Conservation (phyloP, 2,888 invertebrate species). For the Synanthedon andrenaeformis region DNA sequence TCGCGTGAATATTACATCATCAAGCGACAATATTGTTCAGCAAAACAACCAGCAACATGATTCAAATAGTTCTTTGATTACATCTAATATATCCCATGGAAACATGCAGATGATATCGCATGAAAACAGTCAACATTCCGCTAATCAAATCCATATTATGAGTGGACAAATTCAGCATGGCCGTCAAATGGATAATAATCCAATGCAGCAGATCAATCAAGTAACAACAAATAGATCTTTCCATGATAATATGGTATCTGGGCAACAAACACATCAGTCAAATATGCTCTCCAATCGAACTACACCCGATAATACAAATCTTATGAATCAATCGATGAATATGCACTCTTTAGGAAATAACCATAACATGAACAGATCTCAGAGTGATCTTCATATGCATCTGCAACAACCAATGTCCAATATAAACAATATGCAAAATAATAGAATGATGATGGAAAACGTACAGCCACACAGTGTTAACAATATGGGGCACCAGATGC, state of each 20-base stretch:
- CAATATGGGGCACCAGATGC: constrained; percentile 51
- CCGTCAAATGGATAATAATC: constrained; percentile 42
- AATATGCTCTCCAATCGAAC: constrained; percentile 47
- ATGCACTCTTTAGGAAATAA: constrained; percentile 47
- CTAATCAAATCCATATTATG: constrained; percentile 63
- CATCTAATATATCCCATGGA: constrained; percentile 45
- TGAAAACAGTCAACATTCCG: constrained; percentile 38
- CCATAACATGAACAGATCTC: constrained; percentile 45
- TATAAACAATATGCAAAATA: constrained; percentile 53
- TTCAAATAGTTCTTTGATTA: constrained; percentile 29
- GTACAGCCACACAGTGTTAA: constrained; percentile 53
- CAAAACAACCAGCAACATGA: constrained; percentile 46
- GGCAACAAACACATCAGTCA: constrained; percentile 41
- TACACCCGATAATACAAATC: constrained; percentile 42
- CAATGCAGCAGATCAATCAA: constrained; percentile 51
- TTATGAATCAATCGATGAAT: constrained; percentile 54
- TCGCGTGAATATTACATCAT: constrained; percentile 39
- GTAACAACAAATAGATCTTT: constrained; percentile 37
- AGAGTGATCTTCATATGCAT: constrained; percentile 56
- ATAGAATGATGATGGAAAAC: constrained; percentile 58
- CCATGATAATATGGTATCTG: constrained; percentile 46
- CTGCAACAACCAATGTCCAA: constrained; percentile 50
- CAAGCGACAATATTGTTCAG: constrained; percentile 40
- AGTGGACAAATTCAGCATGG: constrained; percentile 63
- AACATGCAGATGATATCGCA: constrained; percentile 56